Evolutionary conservation across 1,140 invertebrate species (phyloP).

Genomic region (Maconellicoccus hirsutus): DNA sequence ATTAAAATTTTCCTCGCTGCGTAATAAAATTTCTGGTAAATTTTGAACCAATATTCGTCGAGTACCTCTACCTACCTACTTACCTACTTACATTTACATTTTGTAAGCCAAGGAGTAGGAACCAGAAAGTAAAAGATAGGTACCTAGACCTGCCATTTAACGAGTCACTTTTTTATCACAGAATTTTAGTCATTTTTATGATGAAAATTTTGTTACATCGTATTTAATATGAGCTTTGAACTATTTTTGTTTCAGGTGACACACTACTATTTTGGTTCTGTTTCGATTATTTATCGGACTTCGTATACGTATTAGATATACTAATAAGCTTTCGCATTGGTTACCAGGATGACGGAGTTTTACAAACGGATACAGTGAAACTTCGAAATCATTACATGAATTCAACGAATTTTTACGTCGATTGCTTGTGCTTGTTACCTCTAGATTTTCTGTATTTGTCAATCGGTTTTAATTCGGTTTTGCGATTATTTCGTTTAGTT

Average conservation of each 20-base stretch:
- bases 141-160: too few species aligned
- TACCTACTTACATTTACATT: too few species aligned
- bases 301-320: conserved; percentile 92
- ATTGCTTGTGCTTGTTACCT: conserved; percentile 92
- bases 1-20: background rate
- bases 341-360: conserved; percentile 88
- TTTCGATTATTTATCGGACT: conserved; percentile 91
- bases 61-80: too few species aligned
- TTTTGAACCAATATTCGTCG: background rate
- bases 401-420: conserved; percentile 96
- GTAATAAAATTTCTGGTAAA: background rate
- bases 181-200: too few species aligned
- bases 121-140: too few species aligned
- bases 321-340: conserved; percentile 94
- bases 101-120: too few species aligned
- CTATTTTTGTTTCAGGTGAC: conserved; percentile 50
- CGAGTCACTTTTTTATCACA: too few species aligned
- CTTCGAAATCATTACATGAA: conserved; percentile 96
- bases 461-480: conserved; percentile 94
- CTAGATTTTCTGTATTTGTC: conserved; percentile 96
- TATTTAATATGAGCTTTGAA: too few species aligned
- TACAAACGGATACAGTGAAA: conserved; percentile 89
- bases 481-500: conserved; percentile 90
- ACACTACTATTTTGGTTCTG: conserved; percentile 90
- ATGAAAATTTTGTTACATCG: too few species aligned